Base-by-base conservation (phyloP, 1,140 invertebrate genomes). In the Heliconius hermathena region DNA sequence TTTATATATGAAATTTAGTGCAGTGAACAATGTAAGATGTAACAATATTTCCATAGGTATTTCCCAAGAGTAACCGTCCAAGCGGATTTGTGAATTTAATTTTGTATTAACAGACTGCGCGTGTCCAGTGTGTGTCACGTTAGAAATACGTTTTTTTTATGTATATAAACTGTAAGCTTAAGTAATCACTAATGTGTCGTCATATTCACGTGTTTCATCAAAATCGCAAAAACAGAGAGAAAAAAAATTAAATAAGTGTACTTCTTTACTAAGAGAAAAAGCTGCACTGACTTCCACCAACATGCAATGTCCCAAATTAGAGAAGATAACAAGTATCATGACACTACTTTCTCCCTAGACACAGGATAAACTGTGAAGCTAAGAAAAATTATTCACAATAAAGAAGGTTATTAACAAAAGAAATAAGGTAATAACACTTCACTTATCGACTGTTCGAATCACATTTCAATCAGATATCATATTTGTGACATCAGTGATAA, bases 401-500 rank as follows among this genome's bases (percentile, higher is more conserved):
- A 8, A 57, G 8, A 57, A 57, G 54, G 2, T 3, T 2, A 22
- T 1, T 26, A 66, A 66, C 36, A 72, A 9, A 20, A 72, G 22
- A n/a, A 72, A 41, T 41, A 72, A 72, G 36, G 13, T 72, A 46
- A 73, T 73, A 73, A 26, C 11, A 16, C 46, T 20, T 18, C 13
- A 49, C 8, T 49, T 73, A 73, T 73, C 72, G 41, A 11, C 22
- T 8, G 72, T 73, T 29, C 36, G n/a, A 73, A 73, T 72, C 71
- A 72, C 8, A 18, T 73, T 73, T 73, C 72, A 73, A 73, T 52
- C 72, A 49, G 41, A 73, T 73, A 73, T 18, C n/a, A 73, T 72
- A 72, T 72, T 72, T 72, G 71, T 41, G 71, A 72, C 71, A 72
- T 72, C 71, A 72, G 71, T 38, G 71, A 72, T 72, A 72, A 72